These are phyloP conservation scores for Cyanistes caeruleus DNA, from an alignment of 2,113 vertebrate genomes.

Conservation along the genomic window DNA sequence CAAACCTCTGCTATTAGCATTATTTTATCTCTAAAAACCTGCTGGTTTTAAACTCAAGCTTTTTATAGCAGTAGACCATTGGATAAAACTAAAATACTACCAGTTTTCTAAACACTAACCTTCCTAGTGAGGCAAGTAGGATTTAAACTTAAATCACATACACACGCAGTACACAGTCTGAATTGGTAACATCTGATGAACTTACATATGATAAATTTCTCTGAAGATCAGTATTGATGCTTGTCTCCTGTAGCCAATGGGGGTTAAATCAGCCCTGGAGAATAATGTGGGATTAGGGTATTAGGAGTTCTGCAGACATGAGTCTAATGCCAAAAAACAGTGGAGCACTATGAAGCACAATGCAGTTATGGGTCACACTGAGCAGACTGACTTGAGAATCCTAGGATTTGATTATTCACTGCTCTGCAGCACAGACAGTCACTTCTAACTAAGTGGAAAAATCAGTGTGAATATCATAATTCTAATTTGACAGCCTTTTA, in stretches of 20 bases:
- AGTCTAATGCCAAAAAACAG: background rate
- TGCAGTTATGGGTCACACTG: background rate
- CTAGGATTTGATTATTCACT: background rate
- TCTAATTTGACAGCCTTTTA: background rate
- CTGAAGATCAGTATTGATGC: background rate
- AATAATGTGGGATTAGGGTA: background rate
- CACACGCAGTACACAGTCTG: background rate
- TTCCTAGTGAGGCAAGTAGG: background rate
- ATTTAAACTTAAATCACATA: background rate
- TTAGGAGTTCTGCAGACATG: background rate
- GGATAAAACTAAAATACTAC: background rate
- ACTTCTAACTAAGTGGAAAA: background rate
- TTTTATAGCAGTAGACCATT: background rate
- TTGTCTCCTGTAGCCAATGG: background rate
- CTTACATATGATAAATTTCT: background rate
- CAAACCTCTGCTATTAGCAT: background rate
- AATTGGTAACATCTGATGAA: background rate
- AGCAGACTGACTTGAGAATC: background rate
- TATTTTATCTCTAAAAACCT: background rate
- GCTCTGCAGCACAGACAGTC: background rate
- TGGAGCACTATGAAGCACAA: background rate
- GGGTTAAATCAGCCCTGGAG: background rate
- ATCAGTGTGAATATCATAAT: background rate
- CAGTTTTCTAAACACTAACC: background rate
- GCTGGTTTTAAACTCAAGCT: background rate